Conservation (phyloP, 2,797 vertebrate species). For the Eulemur rubriventer region DNA sequence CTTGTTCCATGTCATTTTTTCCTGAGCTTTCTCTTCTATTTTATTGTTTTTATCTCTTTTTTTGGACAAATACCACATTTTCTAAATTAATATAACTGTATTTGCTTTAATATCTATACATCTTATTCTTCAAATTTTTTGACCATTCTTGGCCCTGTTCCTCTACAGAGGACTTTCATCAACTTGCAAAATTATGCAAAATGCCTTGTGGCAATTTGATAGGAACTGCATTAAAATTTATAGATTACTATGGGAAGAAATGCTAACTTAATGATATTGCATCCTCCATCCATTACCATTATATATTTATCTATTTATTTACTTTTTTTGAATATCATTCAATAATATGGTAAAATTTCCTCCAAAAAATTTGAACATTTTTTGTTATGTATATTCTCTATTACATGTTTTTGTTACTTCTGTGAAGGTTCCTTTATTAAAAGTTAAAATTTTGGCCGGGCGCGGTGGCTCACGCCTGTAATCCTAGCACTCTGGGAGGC, state of each 20-base stretch:
- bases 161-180: background rate
- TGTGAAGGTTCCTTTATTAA: background rate
- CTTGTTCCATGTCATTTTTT: background rate
- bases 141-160: background rate
- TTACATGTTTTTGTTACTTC: background rate
- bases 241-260: background rate
- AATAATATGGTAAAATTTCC: background rate
- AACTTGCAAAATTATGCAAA: background rate
- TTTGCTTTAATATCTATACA: background rate
- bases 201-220: background rate
- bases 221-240: background rate
- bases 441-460: conserved; percentile 35
- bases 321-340: background rate
- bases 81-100: background rate
- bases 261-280: background rate
- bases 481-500: no score
- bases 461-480: no score
- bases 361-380: background rate
- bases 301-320: background rate
- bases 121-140: background rate
- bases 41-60: background rate
- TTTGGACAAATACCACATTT: background rate
- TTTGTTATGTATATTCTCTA: background rate
- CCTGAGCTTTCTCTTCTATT: background rate
- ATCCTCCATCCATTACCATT: background rate